These are phyloP conservation scores for Lepidocyrtoides sp. DNA, from an alignment of 2,888 invertebrate species.

Conservation along the genomic window DNA sequence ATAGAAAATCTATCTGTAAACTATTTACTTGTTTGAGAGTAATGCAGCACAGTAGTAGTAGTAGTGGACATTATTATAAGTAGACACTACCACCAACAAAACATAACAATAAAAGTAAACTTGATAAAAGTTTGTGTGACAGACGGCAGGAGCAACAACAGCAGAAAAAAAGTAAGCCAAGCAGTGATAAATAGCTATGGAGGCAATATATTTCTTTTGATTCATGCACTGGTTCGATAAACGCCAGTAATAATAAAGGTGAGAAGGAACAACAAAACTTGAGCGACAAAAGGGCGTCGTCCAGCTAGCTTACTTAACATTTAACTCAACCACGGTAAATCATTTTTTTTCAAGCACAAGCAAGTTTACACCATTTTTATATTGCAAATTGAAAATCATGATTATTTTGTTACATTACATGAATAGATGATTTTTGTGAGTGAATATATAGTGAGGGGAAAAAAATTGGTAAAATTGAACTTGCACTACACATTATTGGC, in stretches of 20 bases:
- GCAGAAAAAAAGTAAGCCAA: no score
- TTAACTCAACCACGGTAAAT: no score
- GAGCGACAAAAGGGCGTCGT: slow-evolving; percentile 67
- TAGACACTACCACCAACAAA: not conserved
- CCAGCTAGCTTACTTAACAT: slow-evolving; percentile 49
- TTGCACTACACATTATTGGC: no score
- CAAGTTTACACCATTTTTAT: slow-evolving; percentile 67
- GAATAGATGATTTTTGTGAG: no score
- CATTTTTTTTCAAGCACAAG: not conserved
- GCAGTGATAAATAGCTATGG: not conserved
- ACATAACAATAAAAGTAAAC: not conserved
- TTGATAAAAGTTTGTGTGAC: slow-evolving; percentile 12
- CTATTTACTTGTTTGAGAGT: not conserved
- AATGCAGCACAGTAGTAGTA: not conserved
- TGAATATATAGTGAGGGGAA: no score
- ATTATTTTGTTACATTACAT: not conserved
- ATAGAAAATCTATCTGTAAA: not conserved
- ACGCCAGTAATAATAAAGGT: not conserved
- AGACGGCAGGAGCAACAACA: not conserved
- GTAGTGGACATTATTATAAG: no score
- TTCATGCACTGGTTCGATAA: slow-evolving; percentile 4
- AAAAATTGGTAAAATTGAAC: no score
- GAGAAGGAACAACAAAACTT: not conserved
- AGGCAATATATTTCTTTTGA: not conserved
- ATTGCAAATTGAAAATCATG: slow-evolving; percentile 3